Evolutionary conservation across 2,888 invertebrate genomes (phyloP).

Genomic region (Epinotia demarniana): DNA sequence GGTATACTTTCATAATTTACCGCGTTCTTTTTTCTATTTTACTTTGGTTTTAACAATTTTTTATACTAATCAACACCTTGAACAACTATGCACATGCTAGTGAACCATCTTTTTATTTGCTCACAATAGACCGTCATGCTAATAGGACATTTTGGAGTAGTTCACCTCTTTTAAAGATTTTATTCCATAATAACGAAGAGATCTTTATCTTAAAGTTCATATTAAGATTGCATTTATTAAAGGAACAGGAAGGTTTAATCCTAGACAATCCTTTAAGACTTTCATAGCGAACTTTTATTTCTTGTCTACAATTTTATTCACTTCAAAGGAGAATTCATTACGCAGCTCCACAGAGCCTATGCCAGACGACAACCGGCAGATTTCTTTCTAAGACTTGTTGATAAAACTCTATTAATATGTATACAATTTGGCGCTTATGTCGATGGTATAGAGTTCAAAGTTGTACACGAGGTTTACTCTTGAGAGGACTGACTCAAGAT

Average conservation of each 20-base stretch:
- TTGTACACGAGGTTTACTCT: background rate
- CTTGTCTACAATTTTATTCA: background rate
- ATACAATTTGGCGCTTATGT: background rate
- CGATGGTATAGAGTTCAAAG: background rate
- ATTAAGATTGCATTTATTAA: no score
- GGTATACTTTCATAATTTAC: no score
- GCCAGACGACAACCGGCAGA: background rate
- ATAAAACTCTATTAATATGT: background rate
- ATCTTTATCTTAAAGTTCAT: no score
- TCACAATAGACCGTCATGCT: no score
- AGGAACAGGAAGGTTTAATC: background rate
- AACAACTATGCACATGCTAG: no score
- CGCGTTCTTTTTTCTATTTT: no score
- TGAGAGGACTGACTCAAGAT: background rate
- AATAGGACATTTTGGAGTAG: no score
- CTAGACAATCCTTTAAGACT: background rate
- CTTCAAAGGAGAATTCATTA: conserved; percentile 8
- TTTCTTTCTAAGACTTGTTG: conserved; percentile 1
- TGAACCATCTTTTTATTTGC: no score
- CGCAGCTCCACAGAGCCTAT: background rate
- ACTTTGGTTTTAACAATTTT: no score
- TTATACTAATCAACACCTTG: no score
- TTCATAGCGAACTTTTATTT: background rate
- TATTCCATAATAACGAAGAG: no score
- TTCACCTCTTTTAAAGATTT: no score